Evolutionary conservation across 2,888 invertebrate species (phyloP), one percentile per base, ranked within the genome.

Genomic region (Pogonocherus hispidulus): DNA sequence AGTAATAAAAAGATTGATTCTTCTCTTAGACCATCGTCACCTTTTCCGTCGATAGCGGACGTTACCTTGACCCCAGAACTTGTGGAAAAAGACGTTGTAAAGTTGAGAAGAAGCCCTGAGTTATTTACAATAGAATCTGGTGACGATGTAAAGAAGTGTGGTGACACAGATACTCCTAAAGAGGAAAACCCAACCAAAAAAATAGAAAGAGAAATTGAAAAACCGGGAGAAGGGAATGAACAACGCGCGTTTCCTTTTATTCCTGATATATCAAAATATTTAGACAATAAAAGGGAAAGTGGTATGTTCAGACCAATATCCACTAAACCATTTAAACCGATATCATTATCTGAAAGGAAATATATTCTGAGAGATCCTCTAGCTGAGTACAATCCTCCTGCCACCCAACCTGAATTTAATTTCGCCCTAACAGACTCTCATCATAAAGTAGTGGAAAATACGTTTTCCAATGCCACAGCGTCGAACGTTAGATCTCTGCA

Each of bases 41-140:
- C 83, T 11, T 84, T 84, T 74, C 84, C 84, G 6, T 71, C 51
- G 11, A 84, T 85, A 54, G 79, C 81, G 8, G 82, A 85, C 71
- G 73, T 84, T 32, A 78, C 71, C 5, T 60, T 79, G 54, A 80
- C 81, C 57, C 82, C 82, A 11, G 83, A 84, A 67, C 67, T 84
- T 1, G 65, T 84, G 1, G 83, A 83, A 67, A 70, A 77, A 62
- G 83, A 84, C 70, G 71, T 84, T 18, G 80, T 80, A 0, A 62
- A 64, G 2, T 67, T 84, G 6, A 73, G 83, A 65, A 80, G 76
- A 1, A 82, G 79, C 69, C 83, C 84, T 1, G 55, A 77, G 47
- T 79, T 80, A 20, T 78, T 75, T 66, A 70, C 63, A 67, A 47
- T 75, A 5, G 69, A 71, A 52, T 63, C 73, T 51, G 56, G 55